phyloP scores from a whole-genome alignment of 1,140 invertebrate genomes.

The Teleopsis dalmanni region DNA sequence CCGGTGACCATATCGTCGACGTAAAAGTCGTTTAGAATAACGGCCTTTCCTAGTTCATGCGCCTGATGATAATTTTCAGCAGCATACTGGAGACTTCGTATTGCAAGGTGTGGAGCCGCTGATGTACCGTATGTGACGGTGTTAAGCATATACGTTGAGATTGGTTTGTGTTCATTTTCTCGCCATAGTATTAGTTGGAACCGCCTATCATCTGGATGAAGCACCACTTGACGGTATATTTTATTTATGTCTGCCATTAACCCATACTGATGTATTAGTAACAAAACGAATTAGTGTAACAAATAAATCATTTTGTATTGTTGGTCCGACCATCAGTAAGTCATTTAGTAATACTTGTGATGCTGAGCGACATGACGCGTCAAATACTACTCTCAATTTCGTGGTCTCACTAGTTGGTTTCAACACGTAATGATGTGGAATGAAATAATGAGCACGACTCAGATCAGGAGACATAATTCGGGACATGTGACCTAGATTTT shows the following conservation, averaged over 20 bases:
- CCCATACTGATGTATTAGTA: not conserved
- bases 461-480: not conserved
- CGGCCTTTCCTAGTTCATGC: not conserved
- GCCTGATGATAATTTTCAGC: not conserved
- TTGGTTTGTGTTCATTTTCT: conserved; percentile 12
- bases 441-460: conserved; percentile 7
- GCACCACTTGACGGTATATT: not conserved
- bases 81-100: not conserved
- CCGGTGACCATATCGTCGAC: not conserved
- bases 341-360: conserved; percentile 28
- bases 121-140: conserved; percentile 18
- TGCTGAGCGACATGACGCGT: conserved; percentile 18
- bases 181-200: conserved; percentile 1
- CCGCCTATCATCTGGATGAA: not conserved
- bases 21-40: not conserved
- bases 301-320: conserved; percentile 20
- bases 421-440: conserved; percentile 33
- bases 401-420: conserved; percentile 26
- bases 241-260: conserved; percentile 1
- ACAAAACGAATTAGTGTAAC: conserved; percentile 10
- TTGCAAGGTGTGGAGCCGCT: not conserved
- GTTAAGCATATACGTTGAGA: conserved; percentile 7
- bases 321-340: conserved; percentile 28
- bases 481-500: conserved; percentile 9
- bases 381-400: conserved; percentile 24